Evolutionary conservation across 1,140 invertebrate species (phyloP).

Genomic region (Papilio helenus): DNA sequence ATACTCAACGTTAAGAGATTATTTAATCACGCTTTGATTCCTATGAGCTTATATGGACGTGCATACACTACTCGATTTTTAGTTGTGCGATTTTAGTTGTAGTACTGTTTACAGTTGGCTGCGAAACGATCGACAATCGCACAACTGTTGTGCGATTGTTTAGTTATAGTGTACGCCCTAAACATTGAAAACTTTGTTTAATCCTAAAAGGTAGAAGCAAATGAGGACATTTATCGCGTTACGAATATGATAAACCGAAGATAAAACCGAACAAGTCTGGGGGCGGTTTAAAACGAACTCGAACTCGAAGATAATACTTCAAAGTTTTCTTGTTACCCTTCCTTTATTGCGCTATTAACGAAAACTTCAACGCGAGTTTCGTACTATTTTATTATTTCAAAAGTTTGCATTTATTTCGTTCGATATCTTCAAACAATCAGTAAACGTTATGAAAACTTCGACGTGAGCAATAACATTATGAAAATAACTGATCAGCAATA

Average conservation of each 20-base stretch:
- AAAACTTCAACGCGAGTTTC: background rate
- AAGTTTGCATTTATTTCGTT: background rate
- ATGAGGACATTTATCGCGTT: background rate
- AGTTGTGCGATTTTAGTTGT: no score
- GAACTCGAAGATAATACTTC: constrained; percentile 18
- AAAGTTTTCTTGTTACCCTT: constrained; percentile 27
- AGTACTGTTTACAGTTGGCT: no score
- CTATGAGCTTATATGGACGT: no score
- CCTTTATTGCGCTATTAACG: constrained; percentile 13
- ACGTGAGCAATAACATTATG: background rate
- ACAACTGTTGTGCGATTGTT: no score
- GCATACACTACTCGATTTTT: no score
- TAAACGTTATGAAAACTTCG: background rate
- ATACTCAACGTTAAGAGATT: background rate
- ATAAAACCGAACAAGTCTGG: constrained; percentile 6
- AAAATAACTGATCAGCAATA: background rate
- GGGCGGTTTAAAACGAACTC: constrained; percentile 9
- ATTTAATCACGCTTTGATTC: no score
- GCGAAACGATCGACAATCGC: no score
- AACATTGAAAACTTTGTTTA: background rate
- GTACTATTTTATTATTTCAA: background rate
- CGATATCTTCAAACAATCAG: constrained; percentile 1
- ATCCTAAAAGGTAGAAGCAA: background rate
- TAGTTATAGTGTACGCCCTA: no score
- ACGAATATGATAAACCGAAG: constrained; percentile 16